Base-by-base conservation (phyloP, 2,113 vertebrate genomes). In the Taurulus bubalis region DNA sequence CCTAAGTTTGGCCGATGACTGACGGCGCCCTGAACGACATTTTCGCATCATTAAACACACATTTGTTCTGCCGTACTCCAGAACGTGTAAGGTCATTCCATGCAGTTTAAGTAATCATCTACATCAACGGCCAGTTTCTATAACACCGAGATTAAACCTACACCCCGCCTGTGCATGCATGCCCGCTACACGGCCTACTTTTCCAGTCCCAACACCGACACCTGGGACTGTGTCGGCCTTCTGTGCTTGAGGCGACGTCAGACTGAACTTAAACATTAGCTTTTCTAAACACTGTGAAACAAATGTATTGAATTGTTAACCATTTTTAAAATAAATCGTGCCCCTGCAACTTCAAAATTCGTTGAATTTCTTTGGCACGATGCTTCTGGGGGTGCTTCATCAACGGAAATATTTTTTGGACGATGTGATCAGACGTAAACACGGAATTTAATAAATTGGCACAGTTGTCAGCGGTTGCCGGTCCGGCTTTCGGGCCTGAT, bases 1-100 rank as follows among this genome's bases (percentile, higher is more conserved):
- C 28, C 64, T 4, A 49, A 24, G 32, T 18, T 60, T 69, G 16
- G 15, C 22, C 16, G 63, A 68, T 30, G 24, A 76, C 49, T 24
- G 80, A 60, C 59, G 20, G 59, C 68, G 10, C 74, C 62, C 58
- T 36, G 5, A 68, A 22, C 1, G 8, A 42, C 66, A 65, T 69
- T 49, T 74, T 40, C 0, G 20, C 10, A 55, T 80, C 71, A 69
- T 66, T 69, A 51, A 73, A 26, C 40, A 2, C 22, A 15, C 65
- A 45, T 68, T 78, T 49, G 58, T 79, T 71, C 75, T 12, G 55
- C 5, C 12, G 14, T 15, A 45, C 36, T 67, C 3, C 36, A 11
- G 42, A 55, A 77, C 22, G 3, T n/a, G 22, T 28, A 30, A 22
- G 28, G 32, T 59, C 34, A 16, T 28, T 51, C 15, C 2, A 32